A percentile compares a stretch with the other conserved stretches of the same genome.
phyloP scores from a whole-genome alignment of 1,140 invertebrate species.

The Calosoma granatense region DNA sequence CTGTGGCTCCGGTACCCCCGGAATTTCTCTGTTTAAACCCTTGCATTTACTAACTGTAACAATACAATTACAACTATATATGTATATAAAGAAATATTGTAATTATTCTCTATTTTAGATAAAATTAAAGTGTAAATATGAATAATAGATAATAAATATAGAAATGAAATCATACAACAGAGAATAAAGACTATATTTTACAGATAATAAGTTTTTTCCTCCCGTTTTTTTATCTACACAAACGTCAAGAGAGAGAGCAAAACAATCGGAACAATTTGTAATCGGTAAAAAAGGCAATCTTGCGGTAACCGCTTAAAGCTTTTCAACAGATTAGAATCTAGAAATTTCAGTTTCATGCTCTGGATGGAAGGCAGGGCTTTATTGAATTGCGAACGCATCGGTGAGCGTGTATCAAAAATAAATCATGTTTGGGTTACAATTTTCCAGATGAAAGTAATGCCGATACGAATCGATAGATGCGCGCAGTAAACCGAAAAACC shows the following conservation, averaged over 20 bases:
- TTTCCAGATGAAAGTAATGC: constrained; percentile 8
- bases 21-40: neutral
- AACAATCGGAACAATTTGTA: neutral
- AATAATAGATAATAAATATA: too few species aligned
- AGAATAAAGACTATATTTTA: too few species aligned
- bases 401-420: constrained; percentile 4
- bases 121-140: too few species aligned
- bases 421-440: constrained; percentile 8
- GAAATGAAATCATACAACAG: too few species aligned
- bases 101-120: too few species aligned
- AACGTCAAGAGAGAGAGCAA: neutral
- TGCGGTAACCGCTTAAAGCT: neutral
- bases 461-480: neutral
- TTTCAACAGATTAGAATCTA: neutral
- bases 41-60: neutral
- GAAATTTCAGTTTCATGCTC: neutral
- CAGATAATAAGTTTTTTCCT: too few species aligned
- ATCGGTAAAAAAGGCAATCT: neutral
- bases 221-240: too few species aligned
- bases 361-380: neutral
- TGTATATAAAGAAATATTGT: too few species aligned
- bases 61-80: neutral
- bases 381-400: constrained; percentile 3
- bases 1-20: neutral
- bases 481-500: too few species aligned